Conservation (phyloP, 2,888 invertebrate genomes). For the Rhimphoctona megacephalus region DNA sequence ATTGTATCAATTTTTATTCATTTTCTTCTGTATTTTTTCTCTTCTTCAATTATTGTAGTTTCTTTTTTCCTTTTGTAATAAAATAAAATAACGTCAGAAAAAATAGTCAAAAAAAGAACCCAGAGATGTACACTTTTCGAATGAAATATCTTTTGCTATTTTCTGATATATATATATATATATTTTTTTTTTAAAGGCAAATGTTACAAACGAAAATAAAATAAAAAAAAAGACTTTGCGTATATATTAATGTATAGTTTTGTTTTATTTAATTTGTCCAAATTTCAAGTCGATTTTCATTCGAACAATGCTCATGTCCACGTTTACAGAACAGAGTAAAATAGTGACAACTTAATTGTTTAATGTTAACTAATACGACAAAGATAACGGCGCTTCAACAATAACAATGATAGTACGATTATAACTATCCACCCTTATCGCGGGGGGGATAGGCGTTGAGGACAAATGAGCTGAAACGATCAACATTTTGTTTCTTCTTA, state of each 20-base stretch:
- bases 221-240: not conserved
- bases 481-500: constrained; percentile 33
- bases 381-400: constrained; percentile 65
- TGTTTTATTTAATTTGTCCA: not conserved
- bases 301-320: not conserved
- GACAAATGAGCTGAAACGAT: constrained; percentile 14
- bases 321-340: not conserved
- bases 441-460: not conserved
- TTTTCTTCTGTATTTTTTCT: constrained; percentile 28
- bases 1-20: constrained; percentile 33
- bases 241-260: not conserved
- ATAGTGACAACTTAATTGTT: constrained; percentile 35
- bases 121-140: constrained; percentile 4
- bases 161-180: not conserved
- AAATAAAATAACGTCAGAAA: constrained; percentile 50
- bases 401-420: constrained; percentile 67
- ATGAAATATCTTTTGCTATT: not conserved
- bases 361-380: constrained; percentile 51
- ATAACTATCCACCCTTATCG: constrained; percentile 29
- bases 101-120: constrained; percentile 1
- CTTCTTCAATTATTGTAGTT: constrained; percentile 22
- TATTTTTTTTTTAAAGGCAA: not conserved
- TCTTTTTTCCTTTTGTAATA: constrained; percentile 30
- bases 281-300: not conserved
- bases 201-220: not conserved